Evolutionary conservation across 1,140 invertebrate genomes (phyloP).

Genomic region (Brachionus plicatilis): DNA sequence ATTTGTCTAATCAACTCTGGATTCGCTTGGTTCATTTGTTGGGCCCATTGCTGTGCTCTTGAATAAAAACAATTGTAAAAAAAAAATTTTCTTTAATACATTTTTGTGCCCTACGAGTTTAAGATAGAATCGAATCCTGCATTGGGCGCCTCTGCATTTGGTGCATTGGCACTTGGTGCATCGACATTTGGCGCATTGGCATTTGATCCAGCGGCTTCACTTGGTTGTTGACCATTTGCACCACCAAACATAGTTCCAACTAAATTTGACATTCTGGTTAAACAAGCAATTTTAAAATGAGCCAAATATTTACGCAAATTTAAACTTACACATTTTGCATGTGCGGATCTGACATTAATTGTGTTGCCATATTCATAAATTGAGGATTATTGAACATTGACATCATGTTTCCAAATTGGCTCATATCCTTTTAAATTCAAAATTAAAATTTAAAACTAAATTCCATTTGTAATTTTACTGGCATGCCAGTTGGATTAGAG

Average conservation of each 20-base stretch:
- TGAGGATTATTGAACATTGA: slow-evolving; percentile 68
- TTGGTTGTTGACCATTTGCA: neutral
- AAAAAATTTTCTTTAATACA: neutral
- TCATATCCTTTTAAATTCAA: slow-evolving; percentile 33
- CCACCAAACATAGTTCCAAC: slow-evolving; percentile 17
- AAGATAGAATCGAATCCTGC: neutral
- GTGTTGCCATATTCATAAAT: slow-evolving; percentile 69
- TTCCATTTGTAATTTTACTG: slow-evolving; percentile 44
- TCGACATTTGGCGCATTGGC: neutral
- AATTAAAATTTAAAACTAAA: neutral
- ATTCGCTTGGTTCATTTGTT: slow-evolving; percentile 32
- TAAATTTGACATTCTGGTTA: slow-evolving; percentile 36
- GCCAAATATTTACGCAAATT: neutral
- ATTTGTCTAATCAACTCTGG: slow-evolving; percentile 34
- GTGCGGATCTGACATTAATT: slow-evolving; percentile 69
- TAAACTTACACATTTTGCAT: slow-evolving; percentile 66
- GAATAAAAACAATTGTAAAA: neutral
- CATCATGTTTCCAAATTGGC: slow-evolving; percentile 57
- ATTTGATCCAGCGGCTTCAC: neutral
- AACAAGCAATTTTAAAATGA: neutral
- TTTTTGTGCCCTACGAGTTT: neutral
- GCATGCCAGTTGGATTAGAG: slow-evolving; percentile 45
- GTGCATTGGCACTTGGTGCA: neutral
- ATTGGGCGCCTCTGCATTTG: neutral
- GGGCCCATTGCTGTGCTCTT: slow-evolving; percentile 38